A percentile compares a stretch with the other conserved stretches of the same genome.
These are phyloP conservation scores for Cephalopholis sonnerati DNA, from an alignment of 2,113 vertebrate genomes.

Conservation along the genomic window DNA sequence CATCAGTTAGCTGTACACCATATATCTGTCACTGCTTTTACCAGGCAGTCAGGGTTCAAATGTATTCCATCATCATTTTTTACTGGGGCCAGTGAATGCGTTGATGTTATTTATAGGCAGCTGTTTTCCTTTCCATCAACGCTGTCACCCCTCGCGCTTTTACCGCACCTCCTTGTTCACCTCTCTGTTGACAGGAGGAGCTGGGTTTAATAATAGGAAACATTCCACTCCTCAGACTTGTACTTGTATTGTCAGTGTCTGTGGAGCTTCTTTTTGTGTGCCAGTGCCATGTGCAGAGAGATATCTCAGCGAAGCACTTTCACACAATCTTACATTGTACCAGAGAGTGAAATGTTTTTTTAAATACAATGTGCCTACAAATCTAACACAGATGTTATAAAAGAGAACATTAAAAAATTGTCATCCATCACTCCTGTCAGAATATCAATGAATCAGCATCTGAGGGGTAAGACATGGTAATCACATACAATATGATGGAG, in stretches of 20 bases:
- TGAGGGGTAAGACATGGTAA: slow-evolving; percentile 51
- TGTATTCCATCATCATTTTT: slow-evolving; percentile 74
- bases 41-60: slow-evolving; percentile 74
- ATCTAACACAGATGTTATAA: slow-evolving; percentile 19
- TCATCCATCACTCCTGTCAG: slow-evolving; percentile 28
- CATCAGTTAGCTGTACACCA: slow-evolving; percentile 61
- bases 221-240: slow-evolving; percentile 19
- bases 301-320: background rate
- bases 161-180: slow-evolving; percentile 53
- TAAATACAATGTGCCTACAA: background rate
- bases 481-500: slow-evolving; percentile 37
- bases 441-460: slow-evolving; percentile 51
- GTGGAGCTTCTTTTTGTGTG: background rate
- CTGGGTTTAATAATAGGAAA: slow-evolving; percentile 57
- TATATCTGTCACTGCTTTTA: slow-evolving; percentile 75
- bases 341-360: background rate
- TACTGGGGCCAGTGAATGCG: slow-evolving; percentile 70
- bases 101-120: slow-evolving; percentile 80
- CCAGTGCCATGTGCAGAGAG: background rate
- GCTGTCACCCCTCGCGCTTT: slow-evolving; percentile 60
- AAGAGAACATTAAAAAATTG: slow-evolving; percentile 7
- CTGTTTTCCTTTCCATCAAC: slow-evolving; percentile 71
- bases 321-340: background rate
- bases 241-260: slow-evolving; percentile 12
- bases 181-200: slow-evolving; percentile 43